Conservation (phyloP, 2,888 invertebrate genomes). For the Agrochola lota region DNA sequence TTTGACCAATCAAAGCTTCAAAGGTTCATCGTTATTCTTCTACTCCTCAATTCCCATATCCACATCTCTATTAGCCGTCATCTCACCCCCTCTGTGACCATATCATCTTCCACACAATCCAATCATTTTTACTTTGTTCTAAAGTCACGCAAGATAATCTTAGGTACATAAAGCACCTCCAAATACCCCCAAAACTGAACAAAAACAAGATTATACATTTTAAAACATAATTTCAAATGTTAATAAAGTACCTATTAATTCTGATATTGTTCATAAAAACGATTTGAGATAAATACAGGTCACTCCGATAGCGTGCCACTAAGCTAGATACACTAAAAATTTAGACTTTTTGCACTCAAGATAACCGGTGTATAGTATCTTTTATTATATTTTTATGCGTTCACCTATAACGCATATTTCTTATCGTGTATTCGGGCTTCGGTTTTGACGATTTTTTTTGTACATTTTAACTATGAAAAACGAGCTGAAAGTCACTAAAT, state of each 20-base stretch:
- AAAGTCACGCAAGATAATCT: not conserved
- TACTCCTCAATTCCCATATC: not conserved
- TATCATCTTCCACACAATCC: not conserved
- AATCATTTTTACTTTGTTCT: not conserved
- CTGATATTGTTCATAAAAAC: constrained; percentile 56
- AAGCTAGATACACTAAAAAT: constrained; percentile 76
- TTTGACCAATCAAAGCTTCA: not conserved
- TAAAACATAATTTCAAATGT: constrained; percentile 54
- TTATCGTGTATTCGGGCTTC: constrained; percentile 36
- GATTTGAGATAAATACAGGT: constrained; percentile 68
- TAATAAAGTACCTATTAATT: constrained; percentile 45
- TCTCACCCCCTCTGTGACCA: not conserved
- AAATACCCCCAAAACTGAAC: constrained; percentile 41
- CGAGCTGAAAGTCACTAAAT: not conserved
- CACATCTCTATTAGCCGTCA: not conserved
- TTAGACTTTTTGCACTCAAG: constrained; percentile 76
- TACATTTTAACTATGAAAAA: not conserved
- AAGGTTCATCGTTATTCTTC: too few relatives aligned
- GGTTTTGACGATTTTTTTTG: not conserved
- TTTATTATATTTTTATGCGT: constrained; percentile 59
- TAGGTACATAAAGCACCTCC: constrained; percentile 38
- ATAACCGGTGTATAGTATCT: constrained; percentile 55
- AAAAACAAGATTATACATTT: constrained; percentile 43
- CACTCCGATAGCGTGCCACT: constrained; percentile 62
- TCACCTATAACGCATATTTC: constrained; percentile 61